Conservation (phyloP, 2,797 vertebrate species). For the Smutsia temminckii region DNA sequence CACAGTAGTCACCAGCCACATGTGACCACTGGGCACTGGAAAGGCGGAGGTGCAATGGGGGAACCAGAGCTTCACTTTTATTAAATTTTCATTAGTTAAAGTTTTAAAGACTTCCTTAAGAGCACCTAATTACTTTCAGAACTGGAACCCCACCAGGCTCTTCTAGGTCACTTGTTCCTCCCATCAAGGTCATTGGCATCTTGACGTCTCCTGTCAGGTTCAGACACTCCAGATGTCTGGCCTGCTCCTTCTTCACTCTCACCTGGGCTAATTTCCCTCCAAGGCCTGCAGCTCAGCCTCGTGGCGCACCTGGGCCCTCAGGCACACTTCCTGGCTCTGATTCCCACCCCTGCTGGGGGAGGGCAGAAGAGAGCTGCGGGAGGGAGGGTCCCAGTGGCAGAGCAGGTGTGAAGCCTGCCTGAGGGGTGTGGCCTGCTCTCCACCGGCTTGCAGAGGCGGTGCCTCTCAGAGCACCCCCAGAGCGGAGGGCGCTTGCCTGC, state of each 20-base stretch:
- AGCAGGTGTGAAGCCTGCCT: neutral
- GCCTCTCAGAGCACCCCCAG: neutral
- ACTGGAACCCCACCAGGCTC: neutral
- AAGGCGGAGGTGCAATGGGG: rapidly evolving
- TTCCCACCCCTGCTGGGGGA: neutral
- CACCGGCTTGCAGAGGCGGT: neutral
- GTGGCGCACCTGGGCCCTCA: too few relatives aligned
- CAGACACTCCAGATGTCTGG: neutral
- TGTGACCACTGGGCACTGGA: rapidly evolving
- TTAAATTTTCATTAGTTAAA: neutral
- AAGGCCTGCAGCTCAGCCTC: neutral
- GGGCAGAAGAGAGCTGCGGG: neutral
- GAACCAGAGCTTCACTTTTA: neutral
- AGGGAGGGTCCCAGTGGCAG: neutral
- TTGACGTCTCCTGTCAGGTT: neutral
- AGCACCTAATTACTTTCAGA: neutral
- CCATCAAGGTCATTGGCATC: neutral
- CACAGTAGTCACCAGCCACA: rapidly evolving
- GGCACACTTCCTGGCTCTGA: neutral
- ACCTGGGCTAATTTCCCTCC: neutral
- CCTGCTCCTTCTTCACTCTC: neutral
- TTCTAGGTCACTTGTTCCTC: neutral
- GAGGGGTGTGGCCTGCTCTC: neutral
- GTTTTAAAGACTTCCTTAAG: neutral
- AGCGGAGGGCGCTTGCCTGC: too few relatives aligned